phyloP scores from a whole-genome alignment of 2,113 vertebrate genomes.

The Callorhinus ursinus region DNA sequence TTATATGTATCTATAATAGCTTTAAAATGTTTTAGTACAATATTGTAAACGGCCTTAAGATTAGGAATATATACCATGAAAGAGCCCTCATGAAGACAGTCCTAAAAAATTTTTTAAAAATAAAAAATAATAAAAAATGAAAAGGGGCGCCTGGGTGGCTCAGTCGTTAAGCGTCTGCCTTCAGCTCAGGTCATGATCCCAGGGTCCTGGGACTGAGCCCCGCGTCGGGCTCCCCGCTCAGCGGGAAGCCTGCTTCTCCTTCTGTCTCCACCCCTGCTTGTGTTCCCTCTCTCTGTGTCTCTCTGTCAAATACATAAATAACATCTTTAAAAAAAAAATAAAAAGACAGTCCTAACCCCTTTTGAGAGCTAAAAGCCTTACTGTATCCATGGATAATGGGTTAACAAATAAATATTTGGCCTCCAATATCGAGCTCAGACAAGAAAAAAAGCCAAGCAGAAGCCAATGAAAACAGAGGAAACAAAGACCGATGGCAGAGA shows the following conservation, averaged over 20 bases:
- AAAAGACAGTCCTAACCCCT: neutral
- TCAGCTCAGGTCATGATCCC: too few relatives aligned
- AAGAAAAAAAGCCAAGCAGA: neutral
- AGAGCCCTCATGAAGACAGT: neutral
- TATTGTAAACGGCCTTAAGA: neutral
- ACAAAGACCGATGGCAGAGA: neutral
- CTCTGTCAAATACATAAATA: too few relatives aligned
- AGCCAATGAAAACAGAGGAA: neutral
- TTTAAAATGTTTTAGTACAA: slow-evolving; percentile 16
- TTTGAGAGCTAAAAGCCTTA: neutral
- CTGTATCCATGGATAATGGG: neutral
- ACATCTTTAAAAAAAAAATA: too few relatives aligned
- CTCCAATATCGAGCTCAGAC: neutral
- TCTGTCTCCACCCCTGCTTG: too few relatives aligned
- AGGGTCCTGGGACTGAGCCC: too few relatives aligned
- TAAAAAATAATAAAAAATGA: too few relatives aligned
- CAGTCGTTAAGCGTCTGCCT: too few relatives aligned
- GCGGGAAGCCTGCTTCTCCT: too few relatives aligned
- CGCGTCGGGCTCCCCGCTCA: too few relatives aligned
- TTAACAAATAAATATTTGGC: neutral
- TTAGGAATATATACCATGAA: neutral
- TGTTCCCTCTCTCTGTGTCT: too few relatives aligned
- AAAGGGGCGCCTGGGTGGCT: too few relatives aligned
- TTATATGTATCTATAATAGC: neutral
- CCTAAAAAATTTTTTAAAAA: neutral